Base-by-base conservation (phyloP, 2,797 vertebrate genomes). In the Chelon auratus region DNA sequence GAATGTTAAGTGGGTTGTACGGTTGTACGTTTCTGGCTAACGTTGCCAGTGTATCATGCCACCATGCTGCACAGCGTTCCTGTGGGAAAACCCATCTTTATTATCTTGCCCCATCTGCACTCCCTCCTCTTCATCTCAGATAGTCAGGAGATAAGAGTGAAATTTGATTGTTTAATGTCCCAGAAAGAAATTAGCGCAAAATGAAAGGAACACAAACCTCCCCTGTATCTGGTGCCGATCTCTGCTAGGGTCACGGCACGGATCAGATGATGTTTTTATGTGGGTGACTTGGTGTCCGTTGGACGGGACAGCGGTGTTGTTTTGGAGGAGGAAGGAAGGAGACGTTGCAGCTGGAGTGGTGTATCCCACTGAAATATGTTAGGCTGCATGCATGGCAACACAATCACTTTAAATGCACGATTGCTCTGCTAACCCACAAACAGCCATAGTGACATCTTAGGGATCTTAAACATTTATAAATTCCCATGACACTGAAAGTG, bases 141-240 rank as follows among this genome's bases (percentile, higher is more conserved):
- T 59, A 78, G 30, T 11, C 6, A 52, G 42, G 63, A 70, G 77
- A 88, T 83, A 80, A 81, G 62, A 80, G 10, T 7, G 42, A 74
- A 78, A 84, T 83, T 72, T 82, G 84, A 92, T 92, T 92, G 80
- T 91, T 90, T 88, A 77, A 89, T 83, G 87, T 91, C 76, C 86
- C 68, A 0, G 40, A 80, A 78, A 81, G 76, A 83, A 84, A 90
- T 87, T 78, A 83, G 68, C 22, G 2, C 33, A 65, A 88, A 91
- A 91, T 92, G 45, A 87, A 92, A 90, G 69, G 80, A 88, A 90
- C 73, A 89, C 83, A 89, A 92, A 83, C 42, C 42, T 72, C 52
- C 60, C 56, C 7, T 74, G 39, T 80, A 83, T 91, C 81, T 77
- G 0, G 4, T 47, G 54, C 26, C 9, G 4, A 66, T 85, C 77